Evolutionary conservation across 2,113 vertebrate species (phyloP).

Genomic region (Miniopterus natalensis): DNA sequence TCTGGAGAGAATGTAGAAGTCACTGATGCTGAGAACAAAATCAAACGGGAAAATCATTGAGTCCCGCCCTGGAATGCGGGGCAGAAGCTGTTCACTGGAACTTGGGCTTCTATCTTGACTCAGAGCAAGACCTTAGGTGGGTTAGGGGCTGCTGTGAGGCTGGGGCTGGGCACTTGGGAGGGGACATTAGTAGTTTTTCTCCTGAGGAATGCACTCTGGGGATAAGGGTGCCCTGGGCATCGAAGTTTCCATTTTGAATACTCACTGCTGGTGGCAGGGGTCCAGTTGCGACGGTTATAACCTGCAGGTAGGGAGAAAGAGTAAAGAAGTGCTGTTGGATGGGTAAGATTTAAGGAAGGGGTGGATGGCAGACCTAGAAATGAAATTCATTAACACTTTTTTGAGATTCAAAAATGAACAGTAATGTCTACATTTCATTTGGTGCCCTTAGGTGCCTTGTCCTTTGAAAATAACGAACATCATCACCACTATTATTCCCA

Average conservation of each 20-base stretch:
- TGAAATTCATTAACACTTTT: not conserved
- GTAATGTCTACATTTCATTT: not conserved
- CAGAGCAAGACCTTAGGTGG: not conserved
- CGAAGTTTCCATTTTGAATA: not conserved
- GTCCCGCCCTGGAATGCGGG: not conserved
- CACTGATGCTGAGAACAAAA: not conserved
- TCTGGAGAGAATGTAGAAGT: not conserved
- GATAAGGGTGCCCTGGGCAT: not conserved
- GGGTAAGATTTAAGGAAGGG: not conserved
- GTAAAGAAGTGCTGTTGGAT: not conserved
- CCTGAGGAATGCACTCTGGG: not conserved
- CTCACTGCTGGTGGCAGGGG: slow-evolving; percentile 59
- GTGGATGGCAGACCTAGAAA: not conserved
- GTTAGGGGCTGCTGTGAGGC: not conserved
- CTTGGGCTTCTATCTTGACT: not conserved
- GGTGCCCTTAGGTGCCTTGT: not conserved
- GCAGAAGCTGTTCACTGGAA: not conserved
- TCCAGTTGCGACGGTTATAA: not conserved
- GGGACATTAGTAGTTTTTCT: not conserved
- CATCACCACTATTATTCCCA: not conserved
- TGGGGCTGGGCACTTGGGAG: not conserved
- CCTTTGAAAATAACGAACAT: not conserved
- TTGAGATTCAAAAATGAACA: not conserved
- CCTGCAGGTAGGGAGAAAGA: slow-evolving; percentile 37
- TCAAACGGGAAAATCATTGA: not conserved